Conservation (phyloP, 2,888 invertebrate species). For the Ceraclea dissimilis region DNA sequence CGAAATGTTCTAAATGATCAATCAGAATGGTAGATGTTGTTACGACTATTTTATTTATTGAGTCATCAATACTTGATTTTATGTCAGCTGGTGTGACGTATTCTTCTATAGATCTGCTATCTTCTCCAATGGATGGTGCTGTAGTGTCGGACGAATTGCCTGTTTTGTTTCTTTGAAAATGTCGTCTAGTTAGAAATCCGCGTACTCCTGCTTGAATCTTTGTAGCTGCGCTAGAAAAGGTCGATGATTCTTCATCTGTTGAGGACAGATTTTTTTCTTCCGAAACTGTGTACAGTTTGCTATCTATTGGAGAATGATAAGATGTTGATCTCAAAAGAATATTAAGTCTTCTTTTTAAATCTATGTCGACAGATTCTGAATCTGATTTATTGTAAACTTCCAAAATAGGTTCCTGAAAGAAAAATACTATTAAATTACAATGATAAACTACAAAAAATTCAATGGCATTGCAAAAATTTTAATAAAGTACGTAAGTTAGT, state of each 20-base stretch:
- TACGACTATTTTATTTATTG: slow-evolving; percentile 21
- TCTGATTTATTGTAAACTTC: not conserved
- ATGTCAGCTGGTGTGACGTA: slow-evolving; percentile 10
- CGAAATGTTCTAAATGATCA: slow-evolving; percentile 24
- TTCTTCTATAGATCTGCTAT: slow-evolving; percentile 31
- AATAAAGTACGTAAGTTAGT: too few relatives aligned
- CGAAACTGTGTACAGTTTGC: slow-evolving; percentile 42
- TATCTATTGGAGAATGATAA: slow-evolving; percentile 9
- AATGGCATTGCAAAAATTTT: too few relatives aligned
- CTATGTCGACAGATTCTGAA: not conserved
- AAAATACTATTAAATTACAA: too few relatives aligned
- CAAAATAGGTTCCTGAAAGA: not conserved
- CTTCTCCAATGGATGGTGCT: slow-evolving; percentile 35
- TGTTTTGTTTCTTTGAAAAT: slow-evolving; percentile 40
- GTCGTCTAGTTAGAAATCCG: slow-evolving; percentile 56
- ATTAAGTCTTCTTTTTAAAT: slow-evolving; percentile 3
- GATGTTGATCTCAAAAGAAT: slow-evolving; percentile 7
- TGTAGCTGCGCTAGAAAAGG: slow-evolving; percentile 51
- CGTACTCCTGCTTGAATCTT: slow-evolving; percentile 62
- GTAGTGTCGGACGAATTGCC: slow-evolving; percentile 37
- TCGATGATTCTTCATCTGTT: slow-evolving; percentile 43
- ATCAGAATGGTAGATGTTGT: slow-evolving; percentile 19
- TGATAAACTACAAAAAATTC: too few relatives aligned
- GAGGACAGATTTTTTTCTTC: slow-evolving; percentile 45
- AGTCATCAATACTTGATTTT: slow-evolving; percentile 18